phyloP scores from a whole-genome alignment of 2,113 vertebrate species.

The Ornithorhynchus anatinus region DNA sequence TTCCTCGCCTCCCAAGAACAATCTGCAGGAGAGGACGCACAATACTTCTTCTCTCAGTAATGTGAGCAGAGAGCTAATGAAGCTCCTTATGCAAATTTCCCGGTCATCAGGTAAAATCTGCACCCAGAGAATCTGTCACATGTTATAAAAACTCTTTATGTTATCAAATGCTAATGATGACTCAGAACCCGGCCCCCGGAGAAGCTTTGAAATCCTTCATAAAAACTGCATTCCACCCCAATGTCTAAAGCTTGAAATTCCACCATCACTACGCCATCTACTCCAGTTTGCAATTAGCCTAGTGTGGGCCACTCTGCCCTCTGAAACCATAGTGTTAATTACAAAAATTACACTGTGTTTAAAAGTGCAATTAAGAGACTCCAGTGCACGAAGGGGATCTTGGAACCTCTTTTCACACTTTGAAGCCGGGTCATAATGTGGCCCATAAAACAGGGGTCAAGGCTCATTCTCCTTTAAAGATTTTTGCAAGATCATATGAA shows the following conservation, averaged over 20 bases:
- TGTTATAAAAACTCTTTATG: constrained; percentile 80
- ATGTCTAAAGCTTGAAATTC: constrained; percentile 72
- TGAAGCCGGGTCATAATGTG: constrained; percentile 79
- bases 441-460: constrained; percentile 73
- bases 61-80: constrained; percentile 74
- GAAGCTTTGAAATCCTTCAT: constrained; percentile 79
- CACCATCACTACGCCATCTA: constrained; percentile 59
- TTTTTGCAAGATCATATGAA: constrained; percentile 71
- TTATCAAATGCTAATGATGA: constrained; percentile 80
- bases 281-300: constrained; percentile 78
- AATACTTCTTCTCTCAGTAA: constrained; percentile 66
- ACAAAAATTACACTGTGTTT: constrained; percentile 86
- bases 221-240: constrained; percentile 71
- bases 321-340: constrained; percentile 85
- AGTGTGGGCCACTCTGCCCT: constrained; percentile 79
- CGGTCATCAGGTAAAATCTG: constrained; percentile 78
- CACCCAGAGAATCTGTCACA: constrained; percentile 75
- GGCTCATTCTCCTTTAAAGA: constrained; percentile 65
- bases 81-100: constrained; percentile 78
- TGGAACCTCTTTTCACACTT: constrained; percentile 79
- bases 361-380: constrained; percentile 84
- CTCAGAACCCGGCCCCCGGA: constrained; percentile 71
- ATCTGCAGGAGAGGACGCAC: constrained; percentile 57
- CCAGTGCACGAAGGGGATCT: constrained; percentile 73
- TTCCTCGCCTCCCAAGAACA: constrained; percentile 67